Evolutionary conservation across 2,797 vertebrate genomes (phyloP), one percentile per base, ranked within the genome.

Genomic region (Fistularia commersonii): DNA sequence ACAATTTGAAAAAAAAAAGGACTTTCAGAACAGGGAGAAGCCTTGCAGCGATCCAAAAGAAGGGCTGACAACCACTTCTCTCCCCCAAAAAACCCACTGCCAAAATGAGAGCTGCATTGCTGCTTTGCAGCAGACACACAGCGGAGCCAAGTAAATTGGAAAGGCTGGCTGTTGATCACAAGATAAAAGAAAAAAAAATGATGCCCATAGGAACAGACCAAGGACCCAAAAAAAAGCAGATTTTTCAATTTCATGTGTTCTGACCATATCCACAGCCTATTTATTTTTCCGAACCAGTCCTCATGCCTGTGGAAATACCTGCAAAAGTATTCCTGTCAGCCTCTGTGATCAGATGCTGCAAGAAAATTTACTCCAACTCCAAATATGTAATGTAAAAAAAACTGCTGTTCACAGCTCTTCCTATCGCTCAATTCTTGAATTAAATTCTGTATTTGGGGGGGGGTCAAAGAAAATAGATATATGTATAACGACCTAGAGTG

Each of bases 271-370:
- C 35, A 60, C 67, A 62, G 54, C 39, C 68, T 61, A 57, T 74
- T 74, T 72, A 79, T 78, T 68, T 67, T 68, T 67, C 11, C 48
- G 68, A 79, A 76, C 48, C 57, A 50, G 77, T 76, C 79, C 82
- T 83, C 68, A 74, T 54, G 57, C 50, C 39, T 7, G 7, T 8
- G 51, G 47, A 35, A 48, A 65, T 12, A 14, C 23, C 61, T 68
- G 54, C 52, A 46, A 48, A 63, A 2, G 48, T 65, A 73, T 66
- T 49, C 67, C 66, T 76, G 61, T 51, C 39, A 54, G 74, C 60
- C 31, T 55, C 34, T 44, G 52, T 23, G 34, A 76, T 71, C 41
- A 51, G 53, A 61, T 33, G 39, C 64, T 55, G 51, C 7, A 44
- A 47, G 54, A 64, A 64, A 61, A 71, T 44, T 50, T n/a, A n/a